Conservation (phyloP, 1,140 invertebrate species). For the Trypoxylus dichotomus region DNA sequence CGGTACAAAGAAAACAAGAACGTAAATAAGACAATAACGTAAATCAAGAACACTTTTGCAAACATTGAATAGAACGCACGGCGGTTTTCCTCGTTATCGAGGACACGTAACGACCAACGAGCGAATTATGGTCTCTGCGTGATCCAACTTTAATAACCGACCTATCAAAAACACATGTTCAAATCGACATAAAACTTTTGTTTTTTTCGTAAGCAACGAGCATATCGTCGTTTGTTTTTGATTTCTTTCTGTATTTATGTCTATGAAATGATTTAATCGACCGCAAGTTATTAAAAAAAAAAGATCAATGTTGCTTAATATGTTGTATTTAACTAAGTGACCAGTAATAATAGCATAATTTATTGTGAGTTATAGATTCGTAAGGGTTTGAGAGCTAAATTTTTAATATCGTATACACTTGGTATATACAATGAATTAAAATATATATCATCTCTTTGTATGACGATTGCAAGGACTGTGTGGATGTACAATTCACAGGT, state of each 20-base stretch:
- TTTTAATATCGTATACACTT: too few species aligned
- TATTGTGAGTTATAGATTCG: too few species aligned
- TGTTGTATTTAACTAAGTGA: too few species aligned
- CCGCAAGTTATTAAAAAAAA: not conserved
- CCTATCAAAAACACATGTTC: constrained; percentile 5
- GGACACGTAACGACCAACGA: not conserved
- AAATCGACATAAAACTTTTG: not conserved
- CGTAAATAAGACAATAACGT: not conserved
- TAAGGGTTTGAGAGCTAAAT: too few species aligned
- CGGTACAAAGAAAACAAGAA: not conserved
- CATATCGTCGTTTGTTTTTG: not conserved
- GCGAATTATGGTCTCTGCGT: constrained; percentile 17
- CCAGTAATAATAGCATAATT: too few species aligned
- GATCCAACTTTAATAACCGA: constrained; percentile 15
- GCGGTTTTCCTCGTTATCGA: not conserved
- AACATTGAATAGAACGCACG: not conserved
- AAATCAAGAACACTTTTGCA: not conserved
- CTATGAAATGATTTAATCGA: not conserved
- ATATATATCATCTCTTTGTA: too few species aligned
- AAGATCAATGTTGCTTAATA: too few species aligned
- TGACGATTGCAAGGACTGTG: too few species aligned
- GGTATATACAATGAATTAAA: too few species aligned
- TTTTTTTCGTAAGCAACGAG: not conserved
- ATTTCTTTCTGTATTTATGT: not conserved
- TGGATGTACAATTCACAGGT: too few species aligned